phyloP scores from a whole-genome alignment of 2,113 vertebrate species.

The Genyomyrus donnyi region DNA sequence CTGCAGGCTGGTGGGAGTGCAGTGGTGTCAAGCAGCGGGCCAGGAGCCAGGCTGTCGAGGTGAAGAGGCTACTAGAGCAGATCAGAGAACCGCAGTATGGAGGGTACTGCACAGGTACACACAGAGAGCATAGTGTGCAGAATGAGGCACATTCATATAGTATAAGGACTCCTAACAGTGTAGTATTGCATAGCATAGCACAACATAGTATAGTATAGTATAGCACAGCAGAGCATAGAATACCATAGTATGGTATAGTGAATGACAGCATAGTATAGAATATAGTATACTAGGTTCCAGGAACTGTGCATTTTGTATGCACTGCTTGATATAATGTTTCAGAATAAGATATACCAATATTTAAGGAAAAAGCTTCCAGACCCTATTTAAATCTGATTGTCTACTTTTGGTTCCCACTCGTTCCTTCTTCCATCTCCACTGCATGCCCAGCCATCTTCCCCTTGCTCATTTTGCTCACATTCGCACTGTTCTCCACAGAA shows the following conservation, averaged over 20 bases:
- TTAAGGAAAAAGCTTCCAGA: not conserved
- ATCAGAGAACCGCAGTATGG: conserved; percentile 50
- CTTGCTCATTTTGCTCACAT: not conserved
- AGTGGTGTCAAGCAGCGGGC: conserved; percentile 48
- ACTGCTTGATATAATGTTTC: not conserved
- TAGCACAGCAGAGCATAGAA: not conserved
- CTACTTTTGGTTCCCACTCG: not conserved
- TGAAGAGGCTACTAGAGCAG: conserved; percentile 56
- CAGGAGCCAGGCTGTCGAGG: conserved; percentile 44
- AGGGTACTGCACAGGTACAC: conserved; percentile 53
- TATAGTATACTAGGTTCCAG: not conserved
- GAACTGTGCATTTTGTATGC: not conserved
- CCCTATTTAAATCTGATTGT: not conserved
- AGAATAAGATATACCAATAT: not conserved
- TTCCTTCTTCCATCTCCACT: not conserved
- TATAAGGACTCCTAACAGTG: not conserved
- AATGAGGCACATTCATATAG: not conserved
- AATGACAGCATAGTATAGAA: not conserved
- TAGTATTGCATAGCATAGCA: not conserved
- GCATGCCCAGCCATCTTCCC: not conserved
- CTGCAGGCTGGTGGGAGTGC: conserved; percentile 61
- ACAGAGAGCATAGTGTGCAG: not conserved
- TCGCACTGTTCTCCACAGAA: conserved; percentile 42
- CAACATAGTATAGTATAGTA: not conserved
- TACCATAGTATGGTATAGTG: not conserved